Base-by-base conservation (phyloP, 2,888 invertebrate genomes). In the Hanleya hanleyi region DNA sequence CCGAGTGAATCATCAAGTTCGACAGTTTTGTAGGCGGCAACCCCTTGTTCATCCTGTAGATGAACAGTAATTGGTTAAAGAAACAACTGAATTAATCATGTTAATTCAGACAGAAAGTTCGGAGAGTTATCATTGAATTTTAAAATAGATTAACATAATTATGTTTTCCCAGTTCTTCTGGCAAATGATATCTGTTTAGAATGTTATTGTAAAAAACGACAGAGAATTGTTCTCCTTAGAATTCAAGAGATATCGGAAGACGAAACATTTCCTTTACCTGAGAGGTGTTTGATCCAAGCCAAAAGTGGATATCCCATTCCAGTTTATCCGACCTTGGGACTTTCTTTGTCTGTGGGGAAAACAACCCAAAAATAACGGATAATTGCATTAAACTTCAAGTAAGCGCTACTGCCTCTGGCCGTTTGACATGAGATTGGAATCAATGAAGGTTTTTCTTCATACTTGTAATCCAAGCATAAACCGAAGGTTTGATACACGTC, bases 281-380 rank as follows among this genome's bases (percentile, higher is more conserved):
- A 0, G 94, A 93, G 0, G 95, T 95, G 85, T 95, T 93, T 51
- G 93, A 93, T 41, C 96, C 97, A 51, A 97, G 92, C 96, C 97
- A 97, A 91, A 95, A 97, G 90, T 96, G 95, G 67, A 96, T 94
- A 87, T 97, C 95, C 95, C 96, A 96, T 68, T 86, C 85, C 22
- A 90, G 83, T 15, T 84, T 82, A 35, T 73, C 74, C 47, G 79
- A 93, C 93, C 73, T 92, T 92, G 84, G 93, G 93, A 69, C 64
- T 92, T 94, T 91, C 86, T 93, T 94, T 0, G 95, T 95, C 95
- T 96, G 89, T 7, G 74, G 71, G 36, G 61, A 22, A 50, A 69
- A 37, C 3, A 57, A 67, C 64, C 62, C 3, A 9, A 33, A 29
- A 18, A 38, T 26, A 35, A 26, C 12, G 38, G 15, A 33, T 22